phyloP scores from a whole-genome alignment of 2,797 vertebrate species.

The Gymnocypris eckloni region DNA sequence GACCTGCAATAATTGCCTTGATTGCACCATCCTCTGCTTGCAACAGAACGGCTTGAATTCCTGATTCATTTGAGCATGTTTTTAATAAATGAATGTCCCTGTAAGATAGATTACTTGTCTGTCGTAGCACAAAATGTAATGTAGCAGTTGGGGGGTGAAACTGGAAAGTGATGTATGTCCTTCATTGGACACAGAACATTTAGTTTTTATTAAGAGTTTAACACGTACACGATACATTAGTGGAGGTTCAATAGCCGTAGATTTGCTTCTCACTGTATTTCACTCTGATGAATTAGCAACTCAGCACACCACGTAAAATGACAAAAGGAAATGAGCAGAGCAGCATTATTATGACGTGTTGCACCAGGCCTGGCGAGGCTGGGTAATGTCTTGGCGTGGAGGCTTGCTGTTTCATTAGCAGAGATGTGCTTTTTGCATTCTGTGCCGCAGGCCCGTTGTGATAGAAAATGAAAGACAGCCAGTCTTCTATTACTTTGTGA shows the following conservation, averaged over 20 bases:
- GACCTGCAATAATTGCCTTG: slow-evolving; percentile 51
- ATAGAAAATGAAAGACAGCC: slow-evolving; percentile 71
- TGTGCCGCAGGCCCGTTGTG: slow-evolving; percentile 62
- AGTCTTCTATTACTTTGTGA: slow-evolving; percentile 61
- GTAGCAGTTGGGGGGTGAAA: slow-evolving; percentile 52
- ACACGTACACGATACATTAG: slow-evolving; percentile 94
- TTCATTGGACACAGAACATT: slow-evolving; percentile 99
- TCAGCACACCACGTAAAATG: slow-evolving; percentile 59
- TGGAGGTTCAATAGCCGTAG: slow-evolving; percentile 82
- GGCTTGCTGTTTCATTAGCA: slow-evolving; percentile 72
- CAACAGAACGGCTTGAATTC: slow-evolving; percentile 30
- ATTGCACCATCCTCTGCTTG: slow-evolving; percentile 42
- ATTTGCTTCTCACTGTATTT: slow-evolving; percentile 69
- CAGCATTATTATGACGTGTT: slow-evolving; percentile 71
- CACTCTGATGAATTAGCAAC: slow-evolving; percentile 80
- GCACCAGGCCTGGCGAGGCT: slow-evolving; percentile 66
- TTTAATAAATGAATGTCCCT: slow-evolving; percentile 60
- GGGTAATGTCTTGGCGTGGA: slow-evolving; percentile 74
- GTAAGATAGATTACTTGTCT: slow-evolving; percentile 47
- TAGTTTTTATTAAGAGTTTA: slow-evolving; percentile 99
- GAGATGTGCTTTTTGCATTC: slow-evolving; percentile 63
- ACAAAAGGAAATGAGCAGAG: slow-evolving; percentile 63
- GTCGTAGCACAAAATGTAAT: slow-evolving; percentile 30
- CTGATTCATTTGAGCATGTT: slow-evolving; percentile 27
- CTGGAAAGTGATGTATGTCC: slow-evolving; percentile 88